Percentiles rank a stretch among this genome's conserved stretches.
phyloP scores from a whole-genome alignment of 2,113 vertebrate genomes.

The Salvelinus fontinalis region DNA sequence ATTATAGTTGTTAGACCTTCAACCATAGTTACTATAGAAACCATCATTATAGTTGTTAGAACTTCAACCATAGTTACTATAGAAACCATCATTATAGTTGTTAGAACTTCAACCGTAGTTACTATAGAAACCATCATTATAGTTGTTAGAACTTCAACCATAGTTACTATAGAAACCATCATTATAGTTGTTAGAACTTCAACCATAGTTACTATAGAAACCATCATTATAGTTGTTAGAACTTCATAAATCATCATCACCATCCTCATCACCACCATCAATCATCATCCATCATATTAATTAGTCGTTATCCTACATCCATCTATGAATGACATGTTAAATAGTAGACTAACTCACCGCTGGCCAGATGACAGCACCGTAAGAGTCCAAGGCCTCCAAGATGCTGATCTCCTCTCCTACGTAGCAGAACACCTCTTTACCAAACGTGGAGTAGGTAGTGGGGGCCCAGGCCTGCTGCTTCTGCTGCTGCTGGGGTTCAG shows the following conservation, averaged over 20 bases:
- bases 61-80: too few relatives aligned
- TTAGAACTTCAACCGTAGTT: too few relatives aligned
- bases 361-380: constrained; percentile 68
- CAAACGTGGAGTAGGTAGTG: neutral
- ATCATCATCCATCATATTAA: neutral
- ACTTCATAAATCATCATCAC: neutral
- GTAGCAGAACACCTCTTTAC: constrained; percentile 63
- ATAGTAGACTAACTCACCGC: constrained; percentile 43
- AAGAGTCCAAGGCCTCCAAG: constrained; percentile 63
- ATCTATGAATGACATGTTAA: too few relatives aligned
- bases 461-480: constrained; percentile 27
- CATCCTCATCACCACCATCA: neutral
- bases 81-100: too few relatives aligned
- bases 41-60: too few relatives aligned
- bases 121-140: too few relatives aligned
- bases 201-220: neutral
- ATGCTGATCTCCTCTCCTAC: constrained; percentile 65
- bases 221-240: neutral
- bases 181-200: too few relatives aligned
- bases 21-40: too few relatives aligned
- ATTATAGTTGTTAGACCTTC: too few relatives aligned
- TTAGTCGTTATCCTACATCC: too few relatives aligned
- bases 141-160: too few relatives aligned
- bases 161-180: too few relatives aligned
- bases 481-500: neutral